phyloP scores from a whole-genome alignment of 2,888 invertebrate genomes.

The Diarsia dahlii region DNA sequence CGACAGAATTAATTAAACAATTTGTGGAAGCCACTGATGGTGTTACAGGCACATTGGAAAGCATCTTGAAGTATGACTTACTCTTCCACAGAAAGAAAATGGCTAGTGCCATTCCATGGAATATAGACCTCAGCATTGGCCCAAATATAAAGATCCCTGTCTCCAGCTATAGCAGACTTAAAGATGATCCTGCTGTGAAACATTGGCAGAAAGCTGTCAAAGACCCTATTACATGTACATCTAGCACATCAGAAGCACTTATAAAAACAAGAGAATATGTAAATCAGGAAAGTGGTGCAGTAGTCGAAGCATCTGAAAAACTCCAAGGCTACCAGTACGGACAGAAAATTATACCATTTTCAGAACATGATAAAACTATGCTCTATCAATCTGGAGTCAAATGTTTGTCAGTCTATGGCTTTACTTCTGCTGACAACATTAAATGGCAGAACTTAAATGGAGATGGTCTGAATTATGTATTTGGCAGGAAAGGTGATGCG shows the following conservation, averaged over 20 bases:
- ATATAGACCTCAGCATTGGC: conserved; percentile 91
- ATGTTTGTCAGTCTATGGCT: conserved; percentile 92
- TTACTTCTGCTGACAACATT: conserved; percentile 90
- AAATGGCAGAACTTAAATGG: conserved; percentile 90
- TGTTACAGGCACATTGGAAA: conserved; percentile 89
- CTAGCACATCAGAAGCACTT: conserved; percentile 83
- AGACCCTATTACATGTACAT: conserved; percentile 81
- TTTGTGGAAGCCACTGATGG: conserved; percentile 86
- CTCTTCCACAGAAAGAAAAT: conserved; percentile 89
- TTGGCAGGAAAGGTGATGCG: conserved; percentile 87
- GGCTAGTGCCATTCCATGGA: conserved; percentile 91
- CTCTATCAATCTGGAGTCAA: conserved; percentile 91
- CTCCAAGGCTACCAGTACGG: conserved; percentile 92
- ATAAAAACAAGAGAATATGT: conserved; percentile 77
- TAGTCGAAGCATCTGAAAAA: conserved; percentile 87
- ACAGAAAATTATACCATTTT: conserved; percentile 91
- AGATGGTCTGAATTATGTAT: conserved; percentile 89
- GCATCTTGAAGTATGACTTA: conserved; percentile 90
- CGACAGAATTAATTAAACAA: conserved; percentile 77
- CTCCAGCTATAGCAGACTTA: conserved; percentile 89
- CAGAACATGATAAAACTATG: conserved; percentile 90
- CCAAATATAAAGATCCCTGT: conserved; percentile 91
- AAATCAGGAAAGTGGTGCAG: conserved; percentile 86
- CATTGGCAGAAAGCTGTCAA: conserved; percentile 81
- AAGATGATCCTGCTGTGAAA: conserved; percentile 85